Evolutionary conservation across 64 coral and sea anemone genomes (phyloP), one percentile per base, ranked within the genome.

Genomic region (Porites lutea): DNA sequence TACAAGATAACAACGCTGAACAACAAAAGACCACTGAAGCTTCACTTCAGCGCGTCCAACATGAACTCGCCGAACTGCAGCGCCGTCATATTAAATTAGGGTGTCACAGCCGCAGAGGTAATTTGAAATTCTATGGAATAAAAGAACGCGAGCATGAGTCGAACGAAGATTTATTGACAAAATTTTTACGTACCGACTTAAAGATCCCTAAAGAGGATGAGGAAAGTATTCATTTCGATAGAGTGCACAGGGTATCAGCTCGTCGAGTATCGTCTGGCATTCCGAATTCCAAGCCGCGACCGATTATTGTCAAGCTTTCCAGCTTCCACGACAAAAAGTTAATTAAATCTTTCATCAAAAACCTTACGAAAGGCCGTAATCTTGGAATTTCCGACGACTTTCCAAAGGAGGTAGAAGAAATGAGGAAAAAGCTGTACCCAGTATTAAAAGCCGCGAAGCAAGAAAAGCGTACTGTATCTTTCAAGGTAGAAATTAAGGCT

Each of bases 401-500:
- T 74, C 71, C 72, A 14, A 75, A 75, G 46, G 72, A 75, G 37
- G 43, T 48, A 6, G 72, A 75, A 44, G 72, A 75, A 23, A 48
- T 77, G 50, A 77, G 74, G 46, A 77, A 77, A 52, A 52, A 52
- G 46, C 50, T 77, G 19, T 77, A 77, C 16, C 74, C 74, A 16
- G 50, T 77, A 51, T 7, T 53, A 54, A 77, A 77, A 52, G 74
- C 74, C 12, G 74, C 46, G 1, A 77, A 51, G 74, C 48, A 52
- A 49, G 74, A 77, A 20, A 77, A 77, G 46, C 68, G 68, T 71
- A 71, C 68, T 71, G 68, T 22, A 71, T 71, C 37, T 71, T 71
- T 71, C 23, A 71, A 71, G 68, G 68, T 71, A 71, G 68, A 71
- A 71, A 37, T 37, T 37, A 37, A 71, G 68, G 68, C 68, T 71